Conservation (phyloP, 2,888 invertebrate genomes). For the Ceriagrion tenellum region DNA sequence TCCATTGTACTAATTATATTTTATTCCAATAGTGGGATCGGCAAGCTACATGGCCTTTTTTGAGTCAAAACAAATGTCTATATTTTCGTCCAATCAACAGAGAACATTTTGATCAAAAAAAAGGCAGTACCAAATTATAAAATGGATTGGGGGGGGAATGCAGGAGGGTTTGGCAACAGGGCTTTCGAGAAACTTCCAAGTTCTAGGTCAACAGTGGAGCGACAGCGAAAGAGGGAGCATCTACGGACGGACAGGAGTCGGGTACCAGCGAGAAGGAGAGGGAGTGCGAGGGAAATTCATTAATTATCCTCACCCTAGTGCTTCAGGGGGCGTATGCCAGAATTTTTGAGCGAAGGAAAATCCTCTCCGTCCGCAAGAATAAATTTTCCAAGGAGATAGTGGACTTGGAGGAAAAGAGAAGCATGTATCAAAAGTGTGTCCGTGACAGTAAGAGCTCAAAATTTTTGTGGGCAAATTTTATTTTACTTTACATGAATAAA, state of each 20-base stretch:
- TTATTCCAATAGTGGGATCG: too few relatives aligned
- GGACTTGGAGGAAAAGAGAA: not conserved
- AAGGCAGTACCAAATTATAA: not conserved
- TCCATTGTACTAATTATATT: too few relatives aligned
- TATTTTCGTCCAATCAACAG: too few relatives aligned
- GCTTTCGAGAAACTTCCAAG: conserved; percentile 5
- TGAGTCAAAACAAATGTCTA: too few relatives aligned
- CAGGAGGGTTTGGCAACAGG: not conserved
- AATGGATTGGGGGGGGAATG: not conserved
- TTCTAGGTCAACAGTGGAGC: conserved; percentile 9
- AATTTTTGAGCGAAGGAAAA: not conserved
- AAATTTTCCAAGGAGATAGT: not conserved
- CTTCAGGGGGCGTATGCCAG: conserved; percentile 25
- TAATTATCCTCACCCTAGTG: not conserved
- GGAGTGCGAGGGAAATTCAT: not conserved
- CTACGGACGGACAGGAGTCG: not conserved
- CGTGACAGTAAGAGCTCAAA: not conserved
- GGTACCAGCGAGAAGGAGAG: not conserved
- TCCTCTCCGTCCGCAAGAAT: not conserved
- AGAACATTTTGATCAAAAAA: too few relatives aligned
- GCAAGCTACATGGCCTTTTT: too few relatives aligned
- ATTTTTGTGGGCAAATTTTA: not conserved
- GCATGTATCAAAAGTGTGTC: not conserved
- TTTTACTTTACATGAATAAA: not conserved
- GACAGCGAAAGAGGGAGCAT: not conserved